Base-by-base conservation (phyloP, 2,797 vertebrate species). In the Lagodon rhomboides region DNA sequence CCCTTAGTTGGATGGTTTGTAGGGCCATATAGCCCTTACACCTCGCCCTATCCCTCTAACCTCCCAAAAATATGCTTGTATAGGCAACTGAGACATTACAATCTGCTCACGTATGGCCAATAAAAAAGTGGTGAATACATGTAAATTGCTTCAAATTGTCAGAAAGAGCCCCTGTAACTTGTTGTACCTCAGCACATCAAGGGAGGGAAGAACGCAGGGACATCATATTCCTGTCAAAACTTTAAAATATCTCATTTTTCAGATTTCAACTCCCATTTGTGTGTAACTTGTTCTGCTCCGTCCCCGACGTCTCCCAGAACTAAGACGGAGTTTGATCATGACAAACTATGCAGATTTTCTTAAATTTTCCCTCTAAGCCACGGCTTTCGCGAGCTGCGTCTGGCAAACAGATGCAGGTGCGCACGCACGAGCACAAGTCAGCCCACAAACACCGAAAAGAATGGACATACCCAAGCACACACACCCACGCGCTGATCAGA, bases 401-500 rank as follows among this genome's bases (percentile, higher is more conserved):
- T 55, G 34, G 27, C n/a, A 73, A 82, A 61, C 30, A 79, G 27
- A 75, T 82, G 61, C 62, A 76, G 30, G 50, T 73, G 50, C 38
- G 67, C 56, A 63, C 27, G 75, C 46, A 30, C 38, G 68, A 58
- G n/a, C 15, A n/a, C 27, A n/a, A 55, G 68, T 67, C 15, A 12
- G 46, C 66, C 71, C 54, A 60, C 23, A 59, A 11, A 55, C 54
- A 55, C 55, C 62, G 49, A 79, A 51, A 68, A 53, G 30, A 68
- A 72, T 62, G 46, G 59, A 79, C 61, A 69, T 17, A 54, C 56
- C 67, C 43, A 64, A 60, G 56, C 70, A 62, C 49, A 71, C 62
- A 63, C 74, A 74, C 71, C 17, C 70, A 63, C 64, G 59, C 47
- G 47, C 63, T 62, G 74, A 89, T 92, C 80, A 87, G 78, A 87